Evolutionary conservation across 1,140 invertebrate genomes (phyloP).

Genomic region (Drepana arcuata): DNA sequence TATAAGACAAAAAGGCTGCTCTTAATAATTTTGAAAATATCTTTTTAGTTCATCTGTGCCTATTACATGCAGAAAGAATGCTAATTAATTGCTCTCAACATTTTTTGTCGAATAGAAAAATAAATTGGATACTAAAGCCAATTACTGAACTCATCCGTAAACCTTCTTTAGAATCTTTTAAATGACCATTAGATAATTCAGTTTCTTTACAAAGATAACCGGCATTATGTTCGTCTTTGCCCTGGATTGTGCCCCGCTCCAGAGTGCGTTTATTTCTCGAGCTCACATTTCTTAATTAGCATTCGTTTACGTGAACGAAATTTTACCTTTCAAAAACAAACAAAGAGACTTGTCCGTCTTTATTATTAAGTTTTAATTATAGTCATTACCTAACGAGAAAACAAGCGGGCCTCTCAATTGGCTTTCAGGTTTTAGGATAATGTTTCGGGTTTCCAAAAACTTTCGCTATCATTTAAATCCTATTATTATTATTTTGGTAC

Average conservation of each 20-base stretch:
- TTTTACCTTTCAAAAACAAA: slow-evolving; percentile 54
- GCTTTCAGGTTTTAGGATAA: slow-evolving; percentile 26
- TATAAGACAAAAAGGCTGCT: no score
- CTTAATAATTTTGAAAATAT: no score
- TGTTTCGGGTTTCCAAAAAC: slow-evolving; percentile 24
- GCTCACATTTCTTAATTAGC: slow-evolving; percentile 58
- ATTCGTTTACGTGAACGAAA: slow-evolving; percentile 46
- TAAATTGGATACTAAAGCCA: no score
- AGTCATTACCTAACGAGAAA: slow-evolving; percentile 57
- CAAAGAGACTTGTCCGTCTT: slow-evolving; percentile 56
- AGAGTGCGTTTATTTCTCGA: slow-evolving; percentile 17
- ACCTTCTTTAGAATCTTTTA: no score
- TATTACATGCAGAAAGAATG: no score
- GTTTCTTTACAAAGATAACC: no score
- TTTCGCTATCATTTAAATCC: slow-evolving; percentile 16
- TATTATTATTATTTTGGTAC: no score
- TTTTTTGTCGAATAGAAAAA: neutral
- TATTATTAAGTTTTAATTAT: slow-evolving; percentile 65
- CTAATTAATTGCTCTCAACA: neutral
- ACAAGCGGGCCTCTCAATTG: slow-evolving; percentile 45
- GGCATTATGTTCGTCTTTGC: no score
- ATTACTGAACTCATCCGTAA: neutral
- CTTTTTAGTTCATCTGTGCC: no score
- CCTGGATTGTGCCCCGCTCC: no score
- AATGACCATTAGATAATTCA: no score